Evolutionary conservation across 2,888 invertebrate genomes (phyloP), one percentile per base, ranked within the genome.

Genomic region (Sabatieria punctata): DNA sequence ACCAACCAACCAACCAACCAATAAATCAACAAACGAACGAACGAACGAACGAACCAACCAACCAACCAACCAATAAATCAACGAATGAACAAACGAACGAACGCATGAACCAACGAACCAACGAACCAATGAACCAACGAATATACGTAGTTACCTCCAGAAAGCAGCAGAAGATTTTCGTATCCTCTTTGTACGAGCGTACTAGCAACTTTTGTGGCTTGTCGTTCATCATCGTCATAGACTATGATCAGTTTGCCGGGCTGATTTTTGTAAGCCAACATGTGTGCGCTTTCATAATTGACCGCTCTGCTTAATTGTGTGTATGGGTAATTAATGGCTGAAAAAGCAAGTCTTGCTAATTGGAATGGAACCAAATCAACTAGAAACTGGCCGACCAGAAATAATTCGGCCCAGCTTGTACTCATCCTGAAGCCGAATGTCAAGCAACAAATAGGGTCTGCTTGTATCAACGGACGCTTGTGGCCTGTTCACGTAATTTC

Each of bases 101-200:
- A n/a, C n/a, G 33, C 11, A 33, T 33, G 11, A 33, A n/a, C 13
- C 33, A 33, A 33, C 33, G 13, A n/a, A 11, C 11, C 33, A 33
- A n/a, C 33, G 11, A n/a, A 33, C 33, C n/a, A 13, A 13, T 33
- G n/a, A n/a, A 11, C 11, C 11, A 33, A 33, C 33, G n/a, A n/a
- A 13, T 33, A 33, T 13, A 13, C 11, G 33, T 13, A n/a, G n/a
- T 11, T 49, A 42, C 72, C 72, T 48, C 72, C 72, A 41, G 71
- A 69, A n/a, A 73, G 56, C 55, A 72, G 55, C 55, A 69, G 71
- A 11, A 71, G 53, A 54, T 72, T 72, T 43, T 69, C 68, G 53
- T 72, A 73, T 1, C 71, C 71, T 44, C 72, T 56, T 56, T 73
- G 64, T 2, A 69, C 65, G 42, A 72, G 53, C 1, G 69, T 70